phyloP scores from a whole-genome alignment of 2,888 invertebrate species.

The Drosophila meridionalis region DNA sequence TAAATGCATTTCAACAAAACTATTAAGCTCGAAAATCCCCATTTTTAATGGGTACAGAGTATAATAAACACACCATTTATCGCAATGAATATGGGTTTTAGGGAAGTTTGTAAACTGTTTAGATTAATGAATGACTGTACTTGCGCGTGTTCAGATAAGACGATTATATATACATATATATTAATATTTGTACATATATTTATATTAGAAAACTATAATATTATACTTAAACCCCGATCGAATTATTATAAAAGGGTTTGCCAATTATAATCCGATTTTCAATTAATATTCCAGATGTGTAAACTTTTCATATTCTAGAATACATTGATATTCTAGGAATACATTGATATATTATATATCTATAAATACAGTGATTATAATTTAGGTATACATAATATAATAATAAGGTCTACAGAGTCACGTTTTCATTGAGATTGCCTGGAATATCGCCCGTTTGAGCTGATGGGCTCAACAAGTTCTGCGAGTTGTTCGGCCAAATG shows the following conservation, averaged over 20 bases:
- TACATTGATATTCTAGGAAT: neutral
- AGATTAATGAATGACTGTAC: neutral
- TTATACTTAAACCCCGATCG: neutral
- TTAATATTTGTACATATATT: too few relatives aligned
- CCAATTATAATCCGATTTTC: too few relatives aligned
- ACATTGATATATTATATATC: neutral
- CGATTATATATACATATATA: too few relatives aligned
- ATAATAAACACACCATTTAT: neutral
- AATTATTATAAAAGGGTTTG: neutral
- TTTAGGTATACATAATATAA: neutral
- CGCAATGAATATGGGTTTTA: neutral
- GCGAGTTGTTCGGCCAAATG: constrained; percentile 30
- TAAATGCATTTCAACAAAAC: neutral
- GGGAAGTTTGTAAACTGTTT: neutral
- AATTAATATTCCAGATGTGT: neutral
- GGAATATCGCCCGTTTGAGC: neutral
- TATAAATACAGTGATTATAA: neutral
- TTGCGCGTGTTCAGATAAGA: neutral
- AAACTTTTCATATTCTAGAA: neutral
- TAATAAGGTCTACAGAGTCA: neutral
- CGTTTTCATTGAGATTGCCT: neutral
- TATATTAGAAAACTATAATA: neutral
- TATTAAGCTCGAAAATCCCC: neutral
- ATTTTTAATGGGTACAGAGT: neutral
- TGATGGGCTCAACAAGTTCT: constrained; percentile 22